Evolutionary conservation across 2,888 invertebrate species (phyloP).

Genomic region (Omphaloscelis lunosa): DNA sequence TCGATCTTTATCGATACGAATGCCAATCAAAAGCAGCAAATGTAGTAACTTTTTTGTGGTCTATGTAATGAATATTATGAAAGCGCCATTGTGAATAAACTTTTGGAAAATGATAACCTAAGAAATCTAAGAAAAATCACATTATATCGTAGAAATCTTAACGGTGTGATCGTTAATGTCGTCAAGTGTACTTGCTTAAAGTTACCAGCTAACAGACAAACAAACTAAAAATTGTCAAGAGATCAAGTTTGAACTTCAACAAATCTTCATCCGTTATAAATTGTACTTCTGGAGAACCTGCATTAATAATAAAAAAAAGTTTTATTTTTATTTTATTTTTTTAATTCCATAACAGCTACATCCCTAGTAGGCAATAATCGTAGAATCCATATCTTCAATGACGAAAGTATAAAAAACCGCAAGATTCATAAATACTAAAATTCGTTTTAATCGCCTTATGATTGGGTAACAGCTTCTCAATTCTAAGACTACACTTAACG

Average conservation of each 20-base stretch:
- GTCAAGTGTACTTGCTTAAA: neutral
- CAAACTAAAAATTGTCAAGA: neutral
- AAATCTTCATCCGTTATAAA: neutral
- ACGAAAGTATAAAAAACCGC: constrained; percentile 2
- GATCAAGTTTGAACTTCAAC: neutral
- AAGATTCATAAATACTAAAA: constrained; percentile 3
- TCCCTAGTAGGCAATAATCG: constrained; percentile 2
- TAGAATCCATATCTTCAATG: constrained; percentile 15
- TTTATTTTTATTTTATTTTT: too few relatives aligned
- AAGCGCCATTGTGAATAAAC: neutral
- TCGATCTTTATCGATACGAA: constrained; percentile 23
- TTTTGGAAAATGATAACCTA: neutral
- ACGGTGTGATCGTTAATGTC: neutral
- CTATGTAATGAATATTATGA: neutral
- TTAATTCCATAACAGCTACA: neutral
- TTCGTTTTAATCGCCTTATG: constrained; percentile 19
- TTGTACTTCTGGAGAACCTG: neutral
- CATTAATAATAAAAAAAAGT: too few relatives aligned
- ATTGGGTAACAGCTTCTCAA: constrained; percentile 25
- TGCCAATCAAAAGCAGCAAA: constrained; percentile 1
- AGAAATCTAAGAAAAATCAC: neutral
- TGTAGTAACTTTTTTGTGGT: neutral
- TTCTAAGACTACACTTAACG: constrained; percentile 16
- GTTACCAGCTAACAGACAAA: neutral
- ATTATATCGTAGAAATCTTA: neutral